Evolutionary conservation across 2,797 vertebrate species (phyloP).

Genomic region (Malacoraja senta): DNA sequence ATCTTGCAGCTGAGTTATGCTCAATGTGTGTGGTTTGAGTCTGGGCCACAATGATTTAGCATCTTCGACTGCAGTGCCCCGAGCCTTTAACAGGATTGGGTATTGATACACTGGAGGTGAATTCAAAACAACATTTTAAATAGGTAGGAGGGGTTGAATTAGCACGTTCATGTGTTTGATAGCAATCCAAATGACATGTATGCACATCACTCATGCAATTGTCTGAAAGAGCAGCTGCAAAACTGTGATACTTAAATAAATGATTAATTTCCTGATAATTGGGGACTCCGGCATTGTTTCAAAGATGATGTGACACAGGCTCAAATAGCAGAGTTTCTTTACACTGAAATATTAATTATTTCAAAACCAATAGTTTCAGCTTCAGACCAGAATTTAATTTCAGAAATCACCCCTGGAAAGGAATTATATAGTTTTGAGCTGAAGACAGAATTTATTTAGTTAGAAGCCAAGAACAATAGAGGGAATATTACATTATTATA

Average conservation of each 20-base stretch:
- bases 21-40: background rate
- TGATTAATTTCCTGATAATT: slow-evolving; percentile 22
- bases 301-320: background rate
- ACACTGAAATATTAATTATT: background rate
- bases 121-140: slow-evolving; percentile 31
- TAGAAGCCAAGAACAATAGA: background rate
- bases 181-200: slow-evolving; percentile 32
- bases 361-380: background rate
- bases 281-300: slow-evolving; percentile 12
- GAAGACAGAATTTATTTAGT: background rate
- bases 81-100: slow-evolving; percentile 6
- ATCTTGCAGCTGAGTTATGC: background rate
- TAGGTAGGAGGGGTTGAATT: slow-evolving; percentile 25
- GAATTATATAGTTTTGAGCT: background rate
- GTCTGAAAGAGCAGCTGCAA: slow-evolving; percentile 31
- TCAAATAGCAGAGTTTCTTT: background rate
- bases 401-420: background rate
- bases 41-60: background rate
- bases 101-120: background rate
- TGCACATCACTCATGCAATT: slow-evolving; percentile 7
- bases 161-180: slow-evolving; percentile 21
- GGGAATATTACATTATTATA: background rate
- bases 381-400: background rate
- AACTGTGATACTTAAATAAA: slow-evolving; percentile 18
- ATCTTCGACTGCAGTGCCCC: background rate